Evolutionary conservation across 2,113 vertebrate species (phyloP).

Genomic region (Cnemophilus loriae): DNA sequence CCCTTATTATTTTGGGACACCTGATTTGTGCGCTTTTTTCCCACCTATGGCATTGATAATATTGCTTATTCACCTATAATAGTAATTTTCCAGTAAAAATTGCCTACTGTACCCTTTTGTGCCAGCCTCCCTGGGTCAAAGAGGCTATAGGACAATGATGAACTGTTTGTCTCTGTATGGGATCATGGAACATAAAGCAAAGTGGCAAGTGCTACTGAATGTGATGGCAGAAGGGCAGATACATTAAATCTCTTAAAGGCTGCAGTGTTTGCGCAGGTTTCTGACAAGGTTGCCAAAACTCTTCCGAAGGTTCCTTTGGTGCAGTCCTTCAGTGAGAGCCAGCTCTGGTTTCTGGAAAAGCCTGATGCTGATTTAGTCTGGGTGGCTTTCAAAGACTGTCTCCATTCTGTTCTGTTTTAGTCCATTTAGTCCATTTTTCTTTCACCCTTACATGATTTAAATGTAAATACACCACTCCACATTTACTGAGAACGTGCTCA

Average conservation of each 20-base stretch:
- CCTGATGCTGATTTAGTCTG: neutral
- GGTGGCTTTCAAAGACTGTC: neutral
- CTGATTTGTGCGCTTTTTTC: neutral
- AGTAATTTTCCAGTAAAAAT: neutral
- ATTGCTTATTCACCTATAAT: neutral
- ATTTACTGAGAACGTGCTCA: neutral
- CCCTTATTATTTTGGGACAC: neutral
- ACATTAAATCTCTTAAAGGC: neutral
- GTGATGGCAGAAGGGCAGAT: neutral
- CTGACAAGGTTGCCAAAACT: neutral
- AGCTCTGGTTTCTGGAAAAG: neutral
- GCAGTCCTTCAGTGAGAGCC: neutral
- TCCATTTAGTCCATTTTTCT: accelerated
- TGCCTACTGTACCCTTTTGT: neutral
- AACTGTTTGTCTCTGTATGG: neutral
- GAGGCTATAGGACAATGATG: neutral
- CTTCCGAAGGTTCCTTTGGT: neutral
- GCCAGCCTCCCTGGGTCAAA: neutral
- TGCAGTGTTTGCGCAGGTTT: neutral
- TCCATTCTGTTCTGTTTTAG: neutral
- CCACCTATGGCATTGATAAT: neutral
- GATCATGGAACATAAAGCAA: neutral
- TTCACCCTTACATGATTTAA: neutral
- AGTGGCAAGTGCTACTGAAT: no score
- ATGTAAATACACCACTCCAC: neutral